Base-by-base conservation (phyloP, 2,888 invertebrate species). In the Xylota segnis region DNA sequence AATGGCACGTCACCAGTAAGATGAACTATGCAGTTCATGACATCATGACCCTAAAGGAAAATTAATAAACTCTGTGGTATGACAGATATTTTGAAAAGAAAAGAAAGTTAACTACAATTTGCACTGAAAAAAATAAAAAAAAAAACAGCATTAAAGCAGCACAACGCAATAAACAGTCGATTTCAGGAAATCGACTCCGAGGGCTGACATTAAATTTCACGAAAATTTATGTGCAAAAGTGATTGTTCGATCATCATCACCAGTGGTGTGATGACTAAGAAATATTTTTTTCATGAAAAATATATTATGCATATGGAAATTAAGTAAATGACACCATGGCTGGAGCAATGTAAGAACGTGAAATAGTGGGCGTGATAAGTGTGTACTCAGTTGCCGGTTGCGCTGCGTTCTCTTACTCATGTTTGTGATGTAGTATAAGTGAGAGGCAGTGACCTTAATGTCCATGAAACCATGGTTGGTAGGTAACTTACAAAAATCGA, bases 381-480 rank as follows among this genome's bases (percentile, higher is more conserved):
- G 37, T 59, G 50, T 71, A 23, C 37, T 59, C 16, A 59, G 16
- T 71, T 37, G 12, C 47, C 16, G 71, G 50, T 14, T 58, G 56
- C 45, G 50, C 10, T 58, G 56, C 45, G 12, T 43, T 71, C 14
- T 34, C 45, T 71, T 23, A 50, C 27, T 59, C 59, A 47, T 65
- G 23, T n/a, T 29, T 32, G 23, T 37, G 50, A 66, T 50, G 50
- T 32, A n/a, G n/a, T n/a, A n/a, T n/a, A 63, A 63, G 0, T 32
- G 18, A 37, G 16, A 63, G 65, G 18, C 50, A 37, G 34, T 65
- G 65, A 65, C 65, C 50, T 65, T 50, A 65, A 45, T 47, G 45
- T 12, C 18, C 18, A 47, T 47, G 1, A 45, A 29, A 4, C 6
- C n/a, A 18, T 47, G 5, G 29, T 7, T 43, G 43, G 29, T 43